Base-by-base conservation (phyloP, 2,113 vertebrate species). In the Sylvilagus bachmani region DNA sequence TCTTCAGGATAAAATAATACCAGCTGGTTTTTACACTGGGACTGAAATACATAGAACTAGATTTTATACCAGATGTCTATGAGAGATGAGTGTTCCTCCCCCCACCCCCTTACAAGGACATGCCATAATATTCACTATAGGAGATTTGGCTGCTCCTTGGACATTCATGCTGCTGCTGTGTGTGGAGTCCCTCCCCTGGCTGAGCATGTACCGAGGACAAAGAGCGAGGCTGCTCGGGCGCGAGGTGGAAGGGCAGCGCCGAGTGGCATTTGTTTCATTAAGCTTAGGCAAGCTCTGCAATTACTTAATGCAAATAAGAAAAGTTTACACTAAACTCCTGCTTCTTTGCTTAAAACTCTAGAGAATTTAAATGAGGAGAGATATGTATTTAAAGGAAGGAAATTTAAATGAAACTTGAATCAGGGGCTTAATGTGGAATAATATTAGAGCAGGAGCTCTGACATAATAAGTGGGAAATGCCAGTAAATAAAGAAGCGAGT, bases 291-390 rank as follows among this genome's bases (percentile, higher is more conserved):
- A 98, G 96, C 95, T 94, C 96, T 89, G 93, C 98, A 98, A 98
- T 98, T 98, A 98, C 84, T 95, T 77, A 98, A 97, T 97, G 98
- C 98, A 98, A 98, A 98, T 98, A 98, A 96, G 97, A 97, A 96
- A 96, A 98, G 98, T 98, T 98, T 17, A 97, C 98, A 98, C 97
- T 97, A 97, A 97, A 98, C 98, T 98, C 96, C 96, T 16, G n/a
- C 78, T 95, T 92, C 74, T 98, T 98, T 97, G 95, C 91, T 90
- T 95, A 86, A 98, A 98, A 97, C 95, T 96, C 96, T 21, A 78
- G 78, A 96, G 98, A 98, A 98, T 98, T 96, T 96, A 90, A 98
- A 98, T 98, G 96, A 97, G 96, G 74, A 71, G 91, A 93, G 74
- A 25, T 85, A 94, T 25, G 36, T 96, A 86, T 93, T 97, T 85